Base-by-base conservation (phyloP, 2,888 invertebrate genomes). In the Apamea monoglypha region DNA sequence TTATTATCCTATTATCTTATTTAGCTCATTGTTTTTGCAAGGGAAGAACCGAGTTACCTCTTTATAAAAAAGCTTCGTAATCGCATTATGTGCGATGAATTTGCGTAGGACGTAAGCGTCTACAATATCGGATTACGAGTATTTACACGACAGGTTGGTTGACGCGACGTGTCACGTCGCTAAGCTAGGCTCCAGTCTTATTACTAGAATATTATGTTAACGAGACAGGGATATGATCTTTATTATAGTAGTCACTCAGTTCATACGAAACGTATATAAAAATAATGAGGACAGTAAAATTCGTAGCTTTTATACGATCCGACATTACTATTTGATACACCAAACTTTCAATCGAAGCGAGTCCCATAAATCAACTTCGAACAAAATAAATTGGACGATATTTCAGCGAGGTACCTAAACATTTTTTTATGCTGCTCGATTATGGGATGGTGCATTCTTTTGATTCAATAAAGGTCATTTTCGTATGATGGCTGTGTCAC, bases 321-420 rank as follows among this genome's bases (percentile, higher is more conserved):
- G 6, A 66, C 71, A 76, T 80, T 74, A 82, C 66, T 75, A 59
- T 82, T 74, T 81, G 64, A 71, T 78, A 74, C 83, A 78, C 14
- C 47, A 74, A 74, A 80, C 29, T 32, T 73, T 78, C 71, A 81
- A 77, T 21, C 40, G 70, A 69, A 80, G 32, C 7, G 32, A 36
- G 40, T 14, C 21, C 21, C 18, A 66, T 76, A 76, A 82, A 82
- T 5, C 78, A 75, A 76, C 44, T 76, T 81, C 25, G 14, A 50
- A 72, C 36, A 29, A 50, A 71, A 78, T 73, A 74, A 80, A 71
- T 64, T 73, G 14, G 32, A 47, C 32, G n/a, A 79, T 78, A 61
- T 70, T 70, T 73, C 75, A 67, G 21, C 1, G 76, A 53, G 36
- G 70, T 66, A 36, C 3, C 0, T 40, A 77, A 84, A 78, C 59